Conservation (phyloP, 2,888 invertebrate species). For the Drosophila austrosaltans region DNA sequence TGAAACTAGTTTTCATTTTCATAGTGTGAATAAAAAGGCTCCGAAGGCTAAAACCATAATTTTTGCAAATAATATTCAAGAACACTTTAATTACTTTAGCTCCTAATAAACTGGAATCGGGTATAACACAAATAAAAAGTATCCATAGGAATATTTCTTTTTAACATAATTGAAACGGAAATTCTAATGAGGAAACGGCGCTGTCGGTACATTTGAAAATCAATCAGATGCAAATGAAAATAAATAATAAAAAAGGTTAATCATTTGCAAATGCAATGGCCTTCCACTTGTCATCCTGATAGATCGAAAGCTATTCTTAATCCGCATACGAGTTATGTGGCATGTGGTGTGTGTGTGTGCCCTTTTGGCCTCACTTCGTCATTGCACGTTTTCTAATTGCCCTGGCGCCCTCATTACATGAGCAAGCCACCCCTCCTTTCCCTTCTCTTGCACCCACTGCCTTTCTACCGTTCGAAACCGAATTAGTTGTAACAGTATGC, state of each 20-base stretch:
- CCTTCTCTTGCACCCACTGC: constrained; percentile 14
- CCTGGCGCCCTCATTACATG: constrained; percentile 36
- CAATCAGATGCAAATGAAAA: no score
- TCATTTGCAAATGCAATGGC: no score
- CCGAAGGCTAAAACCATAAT: neutral
- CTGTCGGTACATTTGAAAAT: no score
- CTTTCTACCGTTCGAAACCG: constrained; percentile 23
- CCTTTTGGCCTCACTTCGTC: constrained; percentile 3
- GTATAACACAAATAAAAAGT: no score
- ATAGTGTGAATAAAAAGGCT: neutral
- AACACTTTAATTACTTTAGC: neutral
- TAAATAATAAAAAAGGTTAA: no score
- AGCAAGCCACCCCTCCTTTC: neutral
- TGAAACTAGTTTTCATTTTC: constrained; percentile 1
- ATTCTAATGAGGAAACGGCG: no score
- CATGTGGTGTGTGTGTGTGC: neutral
- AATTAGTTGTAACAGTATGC: constrained; percentile 31
- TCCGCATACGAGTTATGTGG: neutral
- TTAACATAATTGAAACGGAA: no score
- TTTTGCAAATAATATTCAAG: neutral
- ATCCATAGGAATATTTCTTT: no score
- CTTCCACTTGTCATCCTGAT: neutral
- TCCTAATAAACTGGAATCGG: no score
- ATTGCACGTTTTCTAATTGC: constrained; percentile 39
- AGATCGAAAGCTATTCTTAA: neutral